phyloP scores from a whole-genome alignment of 2,113 vertebrate species.

The Crypturellus undulatus region DNA sequence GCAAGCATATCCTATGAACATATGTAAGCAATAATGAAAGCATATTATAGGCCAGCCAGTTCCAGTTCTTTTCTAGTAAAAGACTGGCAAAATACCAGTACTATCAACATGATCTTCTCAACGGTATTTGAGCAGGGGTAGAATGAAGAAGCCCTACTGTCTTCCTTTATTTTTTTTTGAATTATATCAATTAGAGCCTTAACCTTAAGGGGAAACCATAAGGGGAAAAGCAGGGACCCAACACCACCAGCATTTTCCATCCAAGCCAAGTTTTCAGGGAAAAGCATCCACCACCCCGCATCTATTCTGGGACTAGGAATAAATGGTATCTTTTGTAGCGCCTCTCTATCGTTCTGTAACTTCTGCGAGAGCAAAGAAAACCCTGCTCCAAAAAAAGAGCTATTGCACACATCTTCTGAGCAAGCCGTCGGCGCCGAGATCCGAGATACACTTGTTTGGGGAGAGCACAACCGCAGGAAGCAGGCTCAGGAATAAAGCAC shows the following conservation, averaged over 20 bases:
- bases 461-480: not conserved
- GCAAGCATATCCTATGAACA: not conserved
- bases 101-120: not conserved
- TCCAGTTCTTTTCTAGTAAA: not conserved
- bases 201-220: not conserved
- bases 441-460: not conserved
- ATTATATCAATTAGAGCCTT: not conserved
- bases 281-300: not conserved
- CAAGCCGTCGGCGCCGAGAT: not conserved
- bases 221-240: not conserved
- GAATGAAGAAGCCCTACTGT: not conserved
- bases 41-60: not conserved
- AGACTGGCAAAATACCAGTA: not conserved
- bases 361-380: constrained; percentile 2
- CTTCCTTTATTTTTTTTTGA: not conserved
- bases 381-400: not conserved
- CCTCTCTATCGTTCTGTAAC: not conserved
- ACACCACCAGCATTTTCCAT: not conserved
- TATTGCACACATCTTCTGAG: not conserved
- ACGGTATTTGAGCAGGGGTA: not conserved
- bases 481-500: not conserved
- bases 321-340: not conserved
- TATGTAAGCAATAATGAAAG: not conserved
- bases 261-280: accelerated
- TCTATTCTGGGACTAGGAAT: not conserved